Evolutionary conservation across 2,113 vertebrate genomes (phyloP), one percentile per base, ranked within the genome.

Genomic region (Pungitius pungitius): DNA sequence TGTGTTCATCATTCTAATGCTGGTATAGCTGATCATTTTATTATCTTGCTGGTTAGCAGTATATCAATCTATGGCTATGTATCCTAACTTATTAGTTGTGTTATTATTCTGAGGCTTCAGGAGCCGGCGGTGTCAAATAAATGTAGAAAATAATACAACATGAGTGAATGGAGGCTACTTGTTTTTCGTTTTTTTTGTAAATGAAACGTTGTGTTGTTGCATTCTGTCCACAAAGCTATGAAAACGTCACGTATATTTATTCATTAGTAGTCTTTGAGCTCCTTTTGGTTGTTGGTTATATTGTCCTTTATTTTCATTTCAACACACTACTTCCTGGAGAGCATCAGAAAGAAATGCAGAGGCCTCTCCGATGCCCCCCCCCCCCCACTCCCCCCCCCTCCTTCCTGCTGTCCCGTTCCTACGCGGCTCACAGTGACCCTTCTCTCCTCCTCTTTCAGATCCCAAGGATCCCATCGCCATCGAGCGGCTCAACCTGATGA

Each of bases 401-500:
- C 63, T 24, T 54, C 27, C 22, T 17, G 52, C 42, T 52, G 45
- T 65, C 42, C 52, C 33, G 39, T 10, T 17, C 22, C 22, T 33
- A 20, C 12, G 0, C 24, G 4, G 12, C 13, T 6, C 0, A 2
- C 39, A 26, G 56, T 0, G 24, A 27, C 4, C 2, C 2, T 62
- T 37, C 69, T 27, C 24, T 30, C 26, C 3, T 43, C 18, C 26
- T 3, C 11, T 17, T 85, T 20, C 37, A 99, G 98, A 99, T 92
- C 98, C 97, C 6, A 99, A 99, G 90, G 98, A 99, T 90, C 96
- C 98, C 52, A 98, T 99, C 83, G 97, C 97, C 24, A 98, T 99
- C 5, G 98, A 99, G 62, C 95, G 97, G 84, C 96, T 99, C 86
- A 99, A 99, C 92, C 91, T 99, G 89, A 99, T 99, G 98, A 99